These are phyloP conservation scores for Cheumatopsyche charites DNA, from an alignment of 1,140 invertebrate species.

Conservation along the genomic window DNA sequence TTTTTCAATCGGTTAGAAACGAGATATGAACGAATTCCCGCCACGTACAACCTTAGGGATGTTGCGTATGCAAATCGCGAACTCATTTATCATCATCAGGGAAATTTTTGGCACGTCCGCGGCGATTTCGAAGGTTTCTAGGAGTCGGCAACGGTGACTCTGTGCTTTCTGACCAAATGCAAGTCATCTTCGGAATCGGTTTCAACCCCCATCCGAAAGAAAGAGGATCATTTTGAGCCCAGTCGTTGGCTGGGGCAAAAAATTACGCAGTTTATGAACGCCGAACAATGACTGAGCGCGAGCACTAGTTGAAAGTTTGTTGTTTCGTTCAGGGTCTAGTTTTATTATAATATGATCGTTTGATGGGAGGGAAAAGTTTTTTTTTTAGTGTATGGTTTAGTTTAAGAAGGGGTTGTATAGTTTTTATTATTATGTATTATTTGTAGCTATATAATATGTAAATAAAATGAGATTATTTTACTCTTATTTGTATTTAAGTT, in stretches of 20 bases:
- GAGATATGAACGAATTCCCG: neutral
- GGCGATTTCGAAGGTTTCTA: neutral
- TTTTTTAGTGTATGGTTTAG: neutral
- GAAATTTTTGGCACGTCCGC: constrained; percentile 8
- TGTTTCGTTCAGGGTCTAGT: no score
- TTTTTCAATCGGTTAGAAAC: neutral
- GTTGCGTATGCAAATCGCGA: constrained; percentile 8
- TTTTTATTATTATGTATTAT: no score
- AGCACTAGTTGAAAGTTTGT: no score
- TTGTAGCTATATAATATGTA: no score
- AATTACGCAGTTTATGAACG: neutral
- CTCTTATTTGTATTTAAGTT: no score
- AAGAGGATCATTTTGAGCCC: neutral
- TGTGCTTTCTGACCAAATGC: constrained; percentile 8
- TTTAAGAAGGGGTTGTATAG: no score
- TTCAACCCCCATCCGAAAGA: neutral
- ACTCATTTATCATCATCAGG: constrained; percentile 26
- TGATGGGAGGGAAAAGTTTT: neutral
- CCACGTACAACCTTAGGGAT: neutral
- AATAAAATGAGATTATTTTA: no score
- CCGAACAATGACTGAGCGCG: no score
- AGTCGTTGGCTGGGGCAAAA: neutral
- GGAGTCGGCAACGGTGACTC: constrained; percentile 14
- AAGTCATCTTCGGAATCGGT: constrained; percentile 16
- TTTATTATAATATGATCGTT: no score